These are phyloP conservation scores for Pelvicachromis taeniatus DNA, from an alignment of 2,113 vertebrate genomes.

Conservation along the genomic window DNA sequence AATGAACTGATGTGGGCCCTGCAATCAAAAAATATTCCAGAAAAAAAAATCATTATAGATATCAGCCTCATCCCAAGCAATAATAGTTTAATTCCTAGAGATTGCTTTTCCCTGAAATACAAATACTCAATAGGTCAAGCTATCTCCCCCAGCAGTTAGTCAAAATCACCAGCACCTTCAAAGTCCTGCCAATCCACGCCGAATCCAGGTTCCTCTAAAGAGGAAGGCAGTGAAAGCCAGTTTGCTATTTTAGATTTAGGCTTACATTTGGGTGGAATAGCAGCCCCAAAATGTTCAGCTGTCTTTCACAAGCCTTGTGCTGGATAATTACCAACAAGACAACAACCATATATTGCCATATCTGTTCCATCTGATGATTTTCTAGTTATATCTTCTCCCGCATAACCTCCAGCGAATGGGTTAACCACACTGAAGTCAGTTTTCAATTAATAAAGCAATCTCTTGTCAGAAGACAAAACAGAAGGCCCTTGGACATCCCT, in stretches of 20 bases:
- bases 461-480: neutral
- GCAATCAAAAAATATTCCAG: neutral
- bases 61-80: neutral
- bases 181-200: neutral
- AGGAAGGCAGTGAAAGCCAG: neutral
- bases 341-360: neutral
- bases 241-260: neutral
- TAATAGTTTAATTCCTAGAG: neutral
- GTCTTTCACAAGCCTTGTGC: neutral
- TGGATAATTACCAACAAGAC: neutral
- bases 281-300: neutral
- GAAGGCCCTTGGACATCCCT: neutral
- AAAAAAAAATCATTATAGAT: neutral
- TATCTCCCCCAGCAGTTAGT: neutral
- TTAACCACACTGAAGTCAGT: neutral
- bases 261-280: neutral
- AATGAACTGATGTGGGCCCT: neutral
- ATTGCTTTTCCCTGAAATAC: neutral
- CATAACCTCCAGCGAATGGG: neutral
- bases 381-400: neutral
- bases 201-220: neutral
- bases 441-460: neutral
- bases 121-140: accelerated
- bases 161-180: neutral
- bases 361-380: neutral